These are phyloP conservation scores for Cuniculus paca DNA, from an alignment of 2,797 vertebrate genomes.

Conservation along the genomic window DNA sequence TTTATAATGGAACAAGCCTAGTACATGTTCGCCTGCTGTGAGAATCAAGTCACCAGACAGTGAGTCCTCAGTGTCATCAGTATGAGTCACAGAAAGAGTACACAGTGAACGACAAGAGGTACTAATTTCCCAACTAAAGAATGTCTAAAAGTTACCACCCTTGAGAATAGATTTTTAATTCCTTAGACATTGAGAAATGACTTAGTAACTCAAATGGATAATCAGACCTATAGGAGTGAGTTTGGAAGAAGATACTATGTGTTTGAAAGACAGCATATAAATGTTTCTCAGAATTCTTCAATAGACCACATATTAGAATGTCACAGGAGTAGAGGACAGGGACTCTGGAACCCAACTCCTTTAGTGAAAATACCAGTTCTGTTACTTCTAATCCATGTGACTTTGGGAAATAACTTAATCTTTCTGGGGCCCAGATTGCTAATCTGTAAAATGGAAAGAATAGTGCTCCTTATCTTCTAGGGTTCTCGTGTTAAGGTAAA, in stretches of 20 bases:
- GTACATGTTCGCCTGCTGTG: not conserved
- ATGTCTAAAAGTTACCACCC: not conserved
- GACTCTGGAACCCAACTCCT: not conserved
- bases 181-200: not conserved
- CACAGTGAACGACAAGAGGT: not conserved
- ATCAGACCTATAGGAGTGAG: not conserved
- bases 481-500: not conserved
- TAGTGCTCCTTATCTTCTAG: not conserved
- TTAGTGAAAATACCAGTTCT: not conserved
- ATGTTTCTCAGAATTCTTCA: conserved; percentile 11
- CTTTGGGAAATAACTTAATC: not conserved
- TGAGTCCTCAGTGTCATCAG: not conserved
- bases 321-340: not conserved
- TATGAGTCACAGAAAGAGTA: not conserved
- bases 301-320: not conserved
- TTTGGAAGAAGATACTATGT: not conserved
- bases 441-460: not conserved
- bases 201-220: not conserved
- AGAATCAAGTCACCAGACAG: not conserved
- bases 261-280: not conserved
- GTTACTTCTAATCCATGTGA: not conserved
- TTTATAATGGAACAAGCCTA: not conserved
- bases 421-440: not conserved
- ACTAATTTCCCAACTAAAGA: not conserved
- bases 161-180: not conserved